A percentile compares a stretch with the other conserved stretches of the same genome.
Evolutionary conservation across 2,888 invertebrate genomes (phyloP).

Genomic region (Lithophane leautieri): DNA sequence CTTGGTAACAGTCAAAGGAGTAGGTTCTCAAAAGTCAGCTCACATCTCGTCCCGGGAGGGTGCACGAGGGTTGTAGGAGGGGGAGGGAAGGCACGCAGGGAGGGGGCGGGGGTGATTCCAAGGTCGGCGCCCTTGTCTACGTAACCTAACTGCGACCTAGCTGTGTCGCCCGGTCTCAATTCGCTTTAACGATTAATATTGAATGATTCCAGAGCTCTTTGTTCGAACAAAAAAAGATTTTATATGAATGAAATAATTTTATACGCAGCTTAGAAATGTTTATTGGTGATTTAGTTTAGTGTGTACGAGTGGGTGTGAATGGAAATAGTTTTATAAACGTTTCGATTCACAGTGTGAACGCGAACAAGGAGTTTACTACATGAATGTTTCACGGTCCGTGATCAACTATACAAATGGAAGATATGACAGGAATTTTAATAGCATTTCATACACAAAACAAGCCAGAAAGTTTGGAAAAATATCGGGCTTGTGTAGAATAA

Average conservation of each 20-base stretch:
- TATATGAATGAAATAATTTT: slow-evolving; percentile 59
- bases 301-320: slow-evolving; percentile 45
- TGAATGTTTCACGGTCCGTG: slow-evolving; percentile 51
- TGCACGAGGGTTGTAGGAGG: slow-evolving; percentile 50
- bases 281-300: slow-evolving; percentile 41
- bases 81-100: slow-evolving; percentile 51
- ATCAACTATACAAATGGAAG: slow-evolving; percentile 46
- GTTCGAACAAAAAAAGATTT: slow-evolving; percentile 47
- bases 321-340: slow-evolving; percentile 53
- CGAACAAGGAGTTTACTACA: slow-evolving; percentile 40
- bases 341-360: slow-evolving; percentile 40
- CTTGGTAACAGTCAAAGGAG: slow-evolving; percentile 78
- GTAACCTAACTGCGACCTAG: slow-evolving; percentile 85
- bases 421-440: slow-evolving; percentile 50
- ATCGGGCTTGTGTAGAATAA: slow-evolving; percentile 35
- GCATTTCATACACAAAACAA: slow-evolving; percentile 37
- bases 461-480: slow-evolving; percentile 26
- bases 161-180: slow-evolving; percentile 81
- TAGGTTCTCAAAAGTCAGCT: slow-evolving; percentile 83
- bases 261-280: slow-evolving; percentile 33
- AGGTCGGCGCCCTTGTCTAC: slow-evolving; percentile 88
- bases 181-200: slow-evolving; percentile 82
- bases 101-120: slow-evolving; percentile 71
- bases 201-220: slow-evolving; percentile 71
- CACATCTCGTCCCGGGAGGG: slow-evolving; percentile 79